A percentile compares a stretch with the other conserved stretches of the same genome.
Evolutionary conservation across 2,113 vertebrate genomes (phyloP).

Genomic region (Cephalopholis sonnerati): DNA sequence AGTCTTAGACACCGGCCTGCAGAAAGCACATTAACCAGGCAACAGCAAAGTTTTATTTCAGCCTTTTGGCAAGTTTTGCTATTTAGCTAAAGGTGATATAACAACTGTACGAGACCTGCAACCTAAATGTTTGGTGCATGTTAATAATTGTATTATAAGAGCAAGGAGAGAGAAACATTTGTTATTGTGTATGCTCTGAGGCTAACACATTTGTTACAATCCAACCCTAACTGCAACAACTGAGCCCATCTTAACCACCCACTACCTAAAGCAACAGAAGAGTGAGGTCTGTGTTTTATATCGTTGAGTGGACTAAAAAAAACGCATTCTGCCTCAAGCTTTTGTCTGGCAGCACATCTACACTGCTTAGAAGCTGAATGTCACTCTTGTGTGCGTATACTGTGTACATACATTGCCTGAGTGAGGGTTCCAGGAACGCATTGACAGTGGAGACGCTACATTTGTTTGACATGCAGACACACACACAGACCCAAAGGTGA

Average conservation of each 20-base stretch:
- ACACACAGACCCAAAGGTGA: background rate
- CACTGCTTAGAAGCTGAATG: background rate
- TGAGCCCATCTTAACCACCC: background rate
- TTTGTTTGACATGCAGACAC: background rate
- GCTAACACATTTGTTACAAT: background rate
- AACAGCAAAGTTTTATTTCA: too few relatives aligned
- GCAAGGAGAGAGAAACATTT: too few relatives aligned
- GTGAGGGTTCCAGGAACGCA: background rate
- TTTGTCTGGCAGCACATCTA: conserved; percentile 3
- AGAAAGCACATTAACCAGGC: too few relatives aligned
- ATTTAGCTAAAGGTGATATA: too few relatives aligned
- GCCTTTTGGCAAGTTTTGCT: too few relatives aligned
- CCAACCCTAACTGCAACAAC: background rate
- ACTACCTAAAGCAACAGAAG: background rate
- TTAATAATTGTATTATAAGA: too few relatives aligned
- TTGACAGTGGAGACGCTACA: background rate
- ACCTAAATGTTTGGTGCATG: too few relatives aligned
- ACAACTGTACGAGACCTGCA: too few relatives aligned
- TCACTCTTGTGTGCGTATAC: background rate
- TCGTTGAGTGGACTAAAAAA: background rate
- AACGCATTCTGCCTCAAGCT: background rate
- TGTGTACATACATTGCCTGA: background rate
- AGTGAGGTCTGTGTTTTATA: background rate
- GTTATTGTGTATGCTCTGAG: too few relatives aligned
- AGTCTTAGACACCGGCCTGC: too few relatives aligned